phyloP scores from a whole-genome alignment of 64 coral and sea anemone genomes.

The Stichodactyla mertensii region DNA sequence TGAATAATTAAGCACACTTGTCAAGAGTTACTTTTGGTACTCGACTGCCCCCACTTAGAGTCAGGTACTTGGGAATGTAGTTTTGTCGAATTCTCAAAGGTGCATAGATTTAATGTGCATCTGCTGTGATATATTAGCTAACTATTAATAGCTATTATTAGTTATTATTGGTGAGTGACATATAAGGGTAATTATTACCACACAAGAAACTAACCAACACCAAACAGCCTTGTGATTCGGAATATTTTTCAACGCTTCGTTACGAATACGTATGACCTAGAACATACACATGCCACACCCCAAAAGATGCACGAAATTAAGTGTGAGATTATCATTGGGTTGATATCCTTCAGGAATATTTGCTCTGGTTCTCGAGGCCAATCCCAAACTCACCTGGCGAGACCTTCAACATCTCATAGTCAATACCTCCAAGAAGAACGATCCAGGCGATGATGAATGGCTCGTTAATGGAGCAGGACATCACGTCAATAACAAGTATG shows the following conservation, averaged over 20 bases:
- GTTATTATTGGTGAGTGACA: not conserved
- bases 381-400: conserved; percentile 63
- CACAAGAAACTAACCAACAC: not conserved
- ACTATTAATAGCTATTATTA: too few species aligned
- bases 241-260: not conserved
- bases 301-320: not conserved
- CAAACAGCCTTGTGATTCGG: not conserved
- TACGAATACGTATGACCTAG: not conserved
- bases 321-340: conserved; percentile 1
- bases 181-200: not conserved
- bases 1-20: not conserved
- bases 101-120: not conserved
- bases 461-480: conserved; percentile 71
- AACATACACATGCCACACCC: not conserved
- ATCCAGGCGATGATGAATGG: conserved; percentile 62
- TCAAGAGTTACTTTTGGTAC: not conserved
- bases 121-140: not conserved
- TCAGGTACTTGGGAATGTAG: not conserved
- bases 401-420: conserved; percentile 90
- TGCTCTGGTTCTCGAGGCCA: conserved; percentile 90
- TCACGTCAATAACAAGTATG: conserved; percentile 92
- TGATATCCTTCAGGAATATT: conserved; percentile 76
- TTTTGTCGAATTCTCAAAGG: not conserved
- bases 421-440: conserved; percentile 77
- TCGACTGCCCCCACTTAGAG: not conserved